Evolutionary conservation across 2,888 invertebrate genomes (phyloP).

Genomic region (Leptinotarsa haldemani): DNA sequence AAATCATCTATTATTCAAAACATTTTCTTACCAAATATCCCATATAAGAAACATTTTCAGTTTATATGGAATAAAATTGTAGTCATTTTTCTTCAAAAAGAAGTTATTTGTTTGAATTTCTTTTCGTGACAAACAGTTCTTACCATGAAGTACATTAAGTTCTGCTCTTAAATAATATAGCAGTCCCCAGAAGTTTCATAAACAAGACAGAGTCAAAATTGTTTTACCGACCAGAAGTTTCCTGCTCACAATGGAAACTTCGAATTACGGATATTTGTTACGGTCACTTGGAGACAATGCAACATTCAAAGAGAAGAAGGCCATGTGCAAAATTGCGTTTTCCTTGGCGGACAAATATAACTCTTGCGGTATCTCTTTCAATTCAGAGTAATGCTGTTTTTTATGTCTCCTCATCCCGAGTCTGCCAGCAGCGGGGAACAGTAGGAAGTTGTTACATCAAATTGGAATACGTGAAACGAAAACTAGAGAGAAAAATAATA

Average conservation of each 20-base stretch:
- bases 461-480: neutral
- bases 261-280: constrained; percentile 24
- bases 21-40: too few species aligned
- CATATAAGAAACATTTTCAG: neutral
- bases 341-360: constrained; percentile 48
- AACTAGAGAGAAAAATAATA: too few species aligned
- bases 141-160: neutral
- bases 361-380: constrained; percentile 46
- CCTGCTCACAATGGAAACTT: neutral
- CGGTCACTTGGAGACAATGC: constrained; percentile 39
- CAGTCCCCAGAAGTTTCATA: neutral
- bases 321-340: constrained; percentile 49
- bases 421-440: constrained; percentile 12
- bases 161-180: neutral
- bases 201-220: constrained; percentile 4
- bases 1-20: too few species aligned
- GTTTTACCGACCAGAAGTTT: constrained; percentile 15
- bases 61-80: neutral
- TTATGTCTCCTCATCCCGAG: constrained; percentile 40
- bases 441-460: neutral
- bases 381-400: constrained; percentile 35
- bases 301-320: constrained; percentile 35
- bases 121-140: neutral
- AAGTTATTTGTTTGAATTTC: neutral
- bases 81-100: neutral